Evolutionary conservation across 2,113 vertebrate species (phyloP).

Genomic region (Rhegmatorhina hoffmannsi): DNA sequence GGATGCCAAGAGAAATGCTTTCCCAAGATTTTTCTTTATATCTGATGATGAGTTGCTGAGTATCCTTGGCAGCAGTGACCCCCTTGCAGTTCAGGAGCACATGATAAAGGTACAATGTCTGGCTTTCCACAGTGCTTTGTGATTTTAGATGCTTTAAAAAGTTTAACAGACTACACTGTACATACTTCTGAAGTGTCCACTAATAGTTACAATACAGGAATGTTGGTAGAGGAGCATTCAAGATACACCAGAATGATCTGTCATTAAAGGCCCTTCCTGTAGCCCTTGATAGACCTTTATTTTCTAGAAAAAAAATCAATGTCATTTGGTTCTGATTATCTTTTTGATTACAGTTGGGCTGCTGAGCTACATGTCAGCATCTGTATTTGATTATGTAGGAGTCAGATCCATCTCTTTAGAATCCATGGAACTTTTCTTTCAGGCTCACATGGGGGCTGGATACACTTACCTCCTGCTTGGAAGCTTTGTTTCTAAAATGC

Average conservation of each 20-base stretch:
- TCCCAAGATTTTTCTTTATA: constrained; percentile 97
- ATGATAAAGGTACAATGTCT: constrained; percentile 87
- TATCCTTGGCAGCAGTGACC: constrained; percentile 90
- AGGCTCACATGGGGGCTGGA: background rate
- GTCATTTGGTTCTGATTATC: background rate
- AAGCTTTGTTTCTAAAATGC: background rate
- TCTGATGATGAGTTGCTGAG: constrained; percentile 97
- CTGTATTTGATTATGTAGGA: background rate
- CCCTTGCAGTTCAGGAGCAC: constrained; percentile 92
- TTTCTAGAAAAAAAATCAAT: background rate
- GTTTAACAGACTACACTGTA: background rate
- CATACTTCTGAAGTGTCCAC: background rate
- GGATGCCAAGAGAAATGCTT: constrained; percentile 92
- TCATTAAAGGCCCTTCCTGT: background rate
- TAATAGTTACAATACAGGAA: background rate
- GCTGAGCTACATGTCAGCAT: background rate
- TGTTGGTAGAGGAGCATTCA: background rate
- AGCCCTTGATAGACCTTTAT: background rate
- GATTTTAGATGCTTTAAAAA: background rate
- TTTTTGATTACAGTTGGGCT: background rate
- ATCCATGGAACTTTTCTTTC: background rate
- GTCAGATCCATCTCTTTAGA: background rate
- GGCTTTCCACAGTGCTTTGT: background rate
- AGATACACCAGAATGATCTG: background rate
- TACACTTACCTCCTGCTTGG: background rate